Evolutionary conservation across 2,888 invertebrate genomes (phyloP).

Genomic region (Automeris io): DNA sequence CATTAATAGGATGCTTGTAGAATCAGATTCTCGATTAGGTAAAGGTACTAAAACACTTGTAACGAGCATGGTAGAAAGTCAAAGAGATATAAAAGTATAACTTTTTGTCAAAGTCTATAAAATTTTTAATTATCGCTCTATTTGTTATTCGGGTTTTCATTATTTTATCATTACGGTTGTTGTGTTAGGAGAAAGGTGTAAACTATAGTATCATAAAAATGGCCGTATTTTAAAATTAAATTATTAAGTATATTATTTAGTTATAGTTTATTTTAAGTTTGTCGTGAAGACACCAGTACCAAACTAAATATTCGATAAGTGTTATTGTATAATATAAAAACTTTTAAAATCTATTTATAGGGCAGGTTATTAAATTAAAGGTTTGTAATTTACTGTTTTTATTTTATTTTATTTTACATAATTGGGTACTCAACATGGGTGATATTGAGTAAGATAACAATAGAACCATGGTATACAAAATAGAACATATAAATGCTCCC

Average conservation of each 20-base stretch:
- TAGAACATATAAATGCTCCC: too few species aligned
- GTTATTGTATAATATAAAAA: slow-evolving; percentile 9
- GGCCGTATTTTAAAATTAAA: slow-evolving; percentile 38
- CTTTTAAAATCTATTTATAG: too few species aligned
- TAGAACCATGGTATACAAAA: too few species aligned
- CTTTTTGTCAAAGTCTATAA: slow-evolving; percentile 9
- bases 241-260: slow-evolving; percentile 22
- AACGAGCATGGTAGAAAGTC: slow-evolving; percentile 54
- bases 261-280: slow-evolving; percentile 19
- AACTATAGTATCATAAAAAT: slow-evolving; percentile 22
- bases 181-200: too few species aligned
- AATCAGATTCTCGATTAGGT: slow-evolving; percentile 29
- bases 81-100: slow-evolving; percentile 38
- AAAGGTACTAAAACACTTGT: slow-evolving; percentile 46
- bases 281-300: slow-evolving; percentile 58
- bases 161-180: slow-evolving; percentile 16
- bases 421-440: too few species aligned
- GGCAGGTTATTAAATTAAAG: too few species aligned
- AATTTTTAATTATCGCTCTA: slow-evolving; percentile 11
- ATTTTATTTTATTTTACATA: too few species aligned
- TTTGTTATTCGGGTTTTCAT: slow-evolving; percentile 13
- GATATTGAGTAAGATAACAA: background rate
- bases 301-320: slow-evolving; percentile 57
- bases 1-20: slow-evolving; percentile 68
- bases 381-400: too few species aligned